Percentiles rank a stretch among this genome's conserved stretches.
Conservation (phyloP, 2,888 invertebrate genomes). For the Andrena fulva region DNA sequence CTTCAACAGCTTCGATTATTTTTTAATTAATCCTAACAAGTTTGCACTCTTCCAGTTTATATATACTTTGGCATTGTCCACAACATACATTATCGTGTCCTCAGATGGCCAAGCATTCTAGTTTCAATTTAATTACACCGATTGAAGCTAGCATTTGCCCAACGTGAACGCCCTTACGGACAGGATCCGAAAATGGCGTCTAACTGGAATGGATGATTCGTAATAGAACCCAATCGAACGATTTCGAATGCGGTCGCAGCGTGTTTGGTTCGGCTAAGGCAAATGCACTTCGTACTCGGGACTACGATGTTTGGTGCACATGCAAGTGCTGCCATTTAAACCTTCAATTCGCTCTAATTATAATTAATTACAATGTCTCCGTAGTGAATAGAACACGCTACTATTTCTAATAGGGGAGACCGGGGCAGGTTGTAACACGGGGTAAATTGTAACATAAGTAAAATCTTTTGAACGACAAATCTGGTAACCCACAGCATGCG, state of each 20-base stretch:
- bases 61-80: too few relatives aligned
- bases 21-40: too few relatives aligned
- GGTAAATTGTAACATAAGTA: too few relatives aligned
- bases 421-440: too few relatives aligned
- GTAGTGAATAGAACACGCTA: not conserved
- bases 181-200: not conserved
- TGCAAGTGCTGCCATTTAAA: not conserved
- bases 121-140: constrained; percentile 10
- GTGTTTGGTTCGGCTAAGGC: not conserved
- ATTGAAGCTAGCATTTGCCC: not conserved
- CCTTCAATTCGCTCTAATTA: not conserved
- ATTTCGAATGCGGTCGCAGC: constrained; percentile 6
- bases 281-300: not conserved
- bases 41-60: too few relatives aligned
- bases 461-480: too few relatives aligned
- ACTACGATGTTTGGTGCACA: not conserved
- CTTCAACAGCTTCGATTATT: too few relatives aligned
- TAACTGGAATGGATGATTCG: not conserved
- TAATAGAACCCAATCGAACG: not conserved
- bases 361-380: not conserved
- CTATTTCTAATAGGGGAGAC: not conserved
- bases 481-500: too few relatives aligned
- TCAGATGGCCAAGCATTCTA: not conserved
- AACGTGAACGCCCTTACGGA: not conserved
- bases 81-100: too few relatives aligned